Base-by-base conservation (phyloP, 2,797 vertebrate genomes). In the Ptychadena robeensis region DNA sequence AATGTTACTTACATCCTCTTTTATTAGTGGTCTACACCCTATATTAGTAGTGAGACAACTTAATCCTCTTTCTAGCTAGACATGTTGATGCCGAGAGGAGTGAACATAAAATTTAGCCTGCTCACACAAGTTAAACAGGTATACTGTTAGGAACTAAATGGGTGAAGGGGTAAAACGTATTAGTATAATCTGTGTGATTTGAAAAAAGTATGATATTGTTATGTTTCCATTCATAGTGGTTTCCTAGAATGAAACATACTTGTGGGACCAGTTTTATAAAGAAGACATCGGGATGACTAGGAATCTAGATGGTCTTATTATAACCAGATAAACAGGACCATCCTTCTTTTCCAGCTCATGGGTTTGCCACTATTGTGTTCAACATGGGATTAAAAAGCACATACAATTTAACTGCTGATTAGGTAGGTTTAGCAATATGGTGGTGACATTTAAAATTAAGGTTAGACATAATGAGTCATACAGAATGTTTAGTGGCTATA, bases 21-120 rank as follows among this genome's bases (percentile, higher is more conserved):
- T 73, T 81, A 81, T 74, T 40, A 67, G 31, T 35, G 38, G 63
- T 59, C 80, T 64, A 30, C 80, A 81, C 80, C 71, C 80, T 74
- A 81, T 66, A 73, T 81, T 81, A 81, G 79, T 65, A 64, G 71
- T 57, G 73, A 81, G 80, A 81, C 80, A 81, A 31, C 27, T 81
- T 81, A 81, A 81, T 74, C 80, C 80, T 59, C 70, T 57, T 81
- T 73, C 80, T 81, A 30, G 70, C 80, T 32, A 81, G 70, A 73
- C 70, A 81, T 74, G 80, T 81, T 66, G 48, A 66, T 73, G 53
- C 80, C 31, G 18, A 74, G n/a, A 67, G 63, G 15, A 65, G 27
- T 12, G 59, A 34, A 66, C 59, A 73, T 72, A 61, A 69, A 73
- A 81, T 53, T 37, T 32, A 66, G 28, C 80, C 80, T 81, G 70